Evolutionary conservation across 1,140 invertebrate species (phyloP), one percentile per base, ranked within the genome.

Genomic region (Drosophila oshimai): DNA sequence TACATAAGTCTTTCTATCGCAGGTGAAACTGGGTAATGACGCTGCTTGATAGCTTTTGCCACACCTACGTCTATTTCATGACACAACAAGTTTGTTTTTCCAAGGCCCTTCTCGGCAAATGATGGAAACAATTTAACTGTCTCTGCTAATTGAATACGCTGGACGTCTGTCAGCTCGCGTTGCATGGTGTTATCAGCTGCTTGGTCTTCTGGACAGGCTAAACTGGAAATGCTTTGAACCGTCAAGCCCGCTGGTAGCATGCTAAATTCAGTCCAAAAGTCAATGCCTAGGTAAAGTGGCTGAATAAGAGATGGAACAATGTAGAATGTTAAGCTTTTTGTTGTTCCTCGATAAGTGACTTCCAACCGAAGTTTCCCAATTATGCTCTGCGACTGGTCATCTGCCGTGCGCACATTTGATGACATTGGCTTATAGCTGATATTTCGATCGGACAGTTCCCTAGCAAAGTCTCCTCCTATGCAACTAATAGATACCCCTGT

Each of bases 1-100:
- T 39, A 60, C 45, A 60, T 49, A 5, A 60, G 18, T 4, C 33
- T 60, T 22, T 60, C 45, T 6, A 31, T 15, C 0, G 44, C 57
- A n/a, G 57, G 57, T 1, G 45, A 49, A 13, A 60, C 45, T 7
- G 45, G 24, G 15, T 26, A 61, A 12, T 42, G 45, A 2, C 20
- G 17, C 18, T 49, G 57, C 15, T 60, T 60, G 3, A 60, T 60
- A 1, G 45, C 26, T 9, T 31, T 60, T 7, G 55, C 45, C 10
- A 22, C 10, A 10, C 26, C 24, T 3, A 49, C 36, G n/a, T 60
- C 36, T 2, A 60, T 60, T 2, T 13, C 24, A 13, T 60, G 45
- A 4, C 5, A 4, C 6, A 60, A 7, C 12, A 39, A 31, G 1
- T n/a, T 20, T 3, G 45, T 60, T 29, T 12, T 7, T 2, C 36